These are phyloP conservation scores for Theocolax elegans DNA, from an alignment of 1,140 invertebrate species.

Conservation along the genomic window DNA sequence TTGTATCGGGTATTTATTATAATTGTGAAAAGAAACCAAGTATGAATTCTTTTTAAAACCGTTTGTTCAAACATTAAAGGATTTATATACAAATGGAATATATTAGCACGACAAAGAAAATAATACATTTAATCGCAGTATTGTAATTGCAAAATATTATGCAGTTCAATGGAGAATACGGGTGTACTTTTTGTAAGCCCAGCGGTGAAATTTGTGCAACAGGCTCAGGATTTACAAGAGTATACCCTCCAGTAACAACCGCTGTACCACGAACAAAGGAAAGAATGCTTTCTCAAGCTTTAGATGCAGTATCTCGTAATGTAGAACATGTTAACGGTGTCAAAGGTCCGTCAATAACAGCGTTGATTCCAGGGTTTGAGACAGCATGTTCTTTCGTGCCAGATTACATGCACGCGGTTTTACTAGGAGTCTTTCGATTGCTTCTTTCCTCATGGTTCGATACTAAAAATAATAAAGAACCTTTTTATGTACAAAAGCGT, in stretches of 20 bases:
- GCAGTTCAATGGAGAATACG: no score
- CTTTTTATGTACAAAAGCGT: conserved; percentile 2
- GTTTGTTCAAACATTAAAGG: conserved; percentile 3
- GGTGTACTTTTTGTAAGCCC: conserved; percentile 17
- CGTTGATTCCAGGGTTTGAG: background rate
- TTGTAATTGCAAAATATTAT: conserved; percentile 25
- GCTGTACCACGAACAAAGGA: conserved; percentile 2
- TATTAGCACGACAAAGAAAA: conserved; percentile 1
- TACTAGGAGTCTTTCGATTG: background rate
- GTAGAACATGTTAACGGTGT: conserved; percentile 3
- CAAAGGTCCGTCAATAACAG: conserved; percentile 10
- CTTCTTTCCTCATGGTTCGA: conserved; percentile 23
- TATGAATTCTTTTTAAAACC: conserved; percentile 33
- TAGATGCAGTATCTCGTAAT: background rate
- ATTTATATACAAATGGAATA: conserved; percentile 3
- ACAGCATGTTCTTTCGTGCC: background rate
- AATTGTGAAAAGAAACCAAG: no score
- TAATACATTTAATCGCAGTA: background rate
- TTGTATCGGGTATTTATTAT: conserved; percentile 34
- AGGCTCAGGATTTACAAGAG: background rate
- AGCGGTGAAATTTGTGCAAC: conserved; percentile 13
- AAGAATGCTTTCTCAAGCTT: background rate
- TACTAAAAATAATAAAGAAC: background rate
- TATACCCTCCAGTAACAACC: conserved; percentile 3
- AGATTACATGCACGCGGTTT: conserved; percentile 7